These are phyloP conservation scores for Rhorus exstirpatorius DNA, from an alignment of 2,888 invertebrate species.

Conservation along the genomic window DNA sequence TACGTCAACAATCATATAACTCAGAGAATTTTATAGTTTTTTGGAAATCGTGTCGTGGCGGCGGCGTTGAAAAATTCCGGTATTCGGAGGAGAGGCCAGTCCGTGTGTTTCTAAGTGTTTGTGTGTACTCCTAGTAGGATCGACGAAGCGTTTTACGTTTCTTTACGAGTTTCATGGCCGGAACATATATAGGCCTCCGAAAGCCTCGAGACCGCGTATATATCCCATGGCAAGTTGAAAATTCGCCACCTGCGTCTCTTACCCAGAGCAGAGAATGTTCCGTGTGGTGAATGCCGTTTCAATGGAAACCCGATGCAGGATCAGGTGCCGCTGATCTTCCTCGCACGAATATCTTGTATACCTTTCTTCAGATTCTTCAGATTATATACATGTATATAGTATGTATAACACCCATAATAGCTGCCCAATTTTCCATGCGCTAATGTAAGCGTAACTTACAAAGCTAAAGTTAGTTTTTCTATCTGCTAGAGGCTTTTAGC, in stretches of 20 bases:
- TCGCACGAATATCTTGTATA: constrained; percentile 61
- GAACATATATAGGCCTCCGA: constrained; percentile 6
- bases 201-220: not conserved
- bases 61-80: constrained; percentile 42
- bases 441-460: constrained; percentile 54
- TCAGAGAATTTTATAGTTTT: constrained; percentile 78
- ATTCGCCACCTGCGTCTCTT: constrained; percentile 69
- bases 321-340: constrained; percentile 66
- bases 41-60: constrained; percentile 70
- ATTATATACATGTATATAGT: constrained; percentile 7
- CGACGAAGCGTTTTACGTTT: constrained; percentile 39
- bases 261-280: constrained; percentile 43
- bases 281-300: constrained; percentile 50
- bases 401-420: not conserved
- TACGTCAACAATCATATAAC: constrained; percentile 72
- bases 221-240: constrained; percentile 50
- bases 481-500: constrained; percentile 25
- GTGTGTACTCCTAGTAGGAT: constrained; percentile 16
- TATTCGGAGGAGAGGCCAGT: constrained; percentile 1
- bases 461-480: constrained; percentile 60
- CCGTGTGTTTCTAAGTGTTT: constrained; percentile 17
- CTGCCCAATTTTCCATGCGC: constrained; percentile 62
- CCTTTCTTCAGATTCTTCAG: constrained; percentile 30
- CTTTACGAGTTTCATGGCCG: constrained; percentile 62
- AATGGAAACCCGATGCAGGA: constrained; percentile 68